phyloP scores from a whole-genome alignment of 2,113 vertebrate genomes.

The Galemys pyrenaicus region DNA sequence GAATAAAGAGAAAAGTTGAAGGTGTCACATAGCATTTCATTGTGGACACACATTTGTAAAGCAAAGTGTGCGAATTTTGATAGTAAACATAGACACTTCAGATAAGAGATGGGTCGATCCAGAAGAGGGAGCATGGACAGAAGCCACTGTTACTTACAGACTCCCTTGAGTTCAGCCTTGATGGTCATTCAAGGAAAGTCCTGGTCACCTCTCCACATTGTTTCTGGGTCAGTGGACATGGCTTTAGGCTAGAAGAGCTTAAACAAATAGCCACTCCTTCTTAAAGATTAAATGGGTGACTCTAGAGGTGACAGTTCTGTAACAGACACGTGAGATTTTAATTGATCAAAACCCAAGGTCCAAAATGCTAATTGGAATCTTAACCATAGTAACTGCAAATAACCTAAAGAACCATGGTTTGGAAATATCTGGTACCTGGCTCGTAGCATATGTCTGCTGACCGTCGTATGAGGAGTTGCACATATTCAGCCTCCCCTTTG shows the following conservation, averaged over 20 bases:
- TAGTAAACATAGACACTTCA: neutral
- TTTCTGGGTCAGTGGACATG: neutral
- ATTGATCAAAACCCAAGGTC: neutral
- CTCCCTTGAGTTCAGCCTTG: too few species aligned
- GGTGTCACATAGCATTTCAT: neutral
- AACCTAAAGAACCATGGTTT: neutral
- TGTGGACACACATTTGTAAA: neutral
- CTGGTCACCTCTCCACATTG: neutral
- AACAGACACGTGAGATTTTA: neutral
- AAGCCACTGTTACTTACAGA: neutral
- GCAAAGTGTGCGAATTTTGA: neutral
- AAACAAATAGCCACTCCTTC: neutral
- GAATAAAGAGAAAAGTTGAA: neutral
- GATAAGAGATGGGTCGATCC: neutral
- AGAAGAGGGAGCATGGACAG: neutral
- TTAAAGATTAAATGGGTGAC: neutral
- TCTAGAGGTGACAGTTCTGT: neutral
- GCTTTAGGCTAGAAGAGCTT: neutral
- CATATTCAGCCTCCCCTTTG: fast-evolving
- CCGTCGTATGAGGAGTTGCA: neutral
- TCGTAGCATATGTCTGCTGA: neutral
- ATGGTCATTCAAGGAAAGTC: too few species aligned
- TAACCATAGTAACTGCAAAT: neutral
- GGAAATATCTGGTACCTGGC: neutral
- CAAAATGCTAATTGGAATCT: neutral